Evolutionary conservation across 2,888 invertebrate genomes (phyloP).

Genomic region (Pristionchus entomophagus): DNA sequence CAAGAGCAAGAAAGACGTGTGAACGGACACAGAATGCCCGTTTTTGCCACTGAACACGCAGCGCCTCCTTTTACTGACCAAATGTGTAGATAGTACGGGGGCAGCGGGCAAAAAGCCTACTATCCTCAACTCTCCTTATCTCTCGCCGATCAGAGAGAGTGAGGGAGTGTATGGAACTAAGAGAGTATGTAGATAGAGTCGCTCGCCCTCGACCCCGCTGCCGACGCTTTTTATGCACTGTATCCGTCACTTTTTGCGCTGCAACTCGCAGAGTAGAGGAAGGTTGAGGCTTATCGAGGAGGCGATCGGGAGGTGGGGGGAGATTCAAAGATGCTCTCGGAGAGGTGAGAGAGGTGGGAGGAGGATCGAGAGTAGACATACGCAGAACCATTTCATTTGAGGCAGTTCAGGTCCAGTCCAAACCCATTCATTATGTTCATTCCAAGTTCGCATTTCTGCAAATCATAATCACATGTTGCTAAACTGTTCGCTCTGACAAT

Average conservation of each 20-base stretch:
- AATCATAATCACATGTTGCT: no score
- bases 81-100: conserved; percentile 25
- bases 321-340: conserved; percentile 18
- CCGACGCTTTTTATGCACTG: no score
- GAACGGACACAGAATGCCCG: background rate
- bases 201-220: no score
- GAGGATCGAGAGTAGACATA: background rate
- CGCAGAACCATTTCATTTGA: background rate
- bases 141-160: background rate
- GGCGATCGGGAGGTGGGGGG: background rate
- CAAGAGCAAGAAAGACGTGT: background rate
- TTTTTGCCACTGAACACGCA: background rate
- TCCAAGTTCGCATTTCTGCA: no score
- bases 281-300: background rate
- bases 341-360: background rate
- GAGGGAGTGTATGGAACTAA: no score
- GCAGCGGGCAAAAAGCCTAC: no score
- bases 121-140: background rate
- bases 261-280: background rate
- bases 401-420: no score
- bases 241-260: background rate
- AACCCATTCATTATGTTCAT: no score
- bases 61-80: conserved; percentile 28
- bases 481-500: no score
- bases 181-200: no score